A percentile compares a stretch with the other conserved stretches of the same genome.
These are phyloP conservation scores for Streptopelia turtur DNA, from an alignment of 2,797 vertebrate genomes.

Conservation along the genomic window DNA sequence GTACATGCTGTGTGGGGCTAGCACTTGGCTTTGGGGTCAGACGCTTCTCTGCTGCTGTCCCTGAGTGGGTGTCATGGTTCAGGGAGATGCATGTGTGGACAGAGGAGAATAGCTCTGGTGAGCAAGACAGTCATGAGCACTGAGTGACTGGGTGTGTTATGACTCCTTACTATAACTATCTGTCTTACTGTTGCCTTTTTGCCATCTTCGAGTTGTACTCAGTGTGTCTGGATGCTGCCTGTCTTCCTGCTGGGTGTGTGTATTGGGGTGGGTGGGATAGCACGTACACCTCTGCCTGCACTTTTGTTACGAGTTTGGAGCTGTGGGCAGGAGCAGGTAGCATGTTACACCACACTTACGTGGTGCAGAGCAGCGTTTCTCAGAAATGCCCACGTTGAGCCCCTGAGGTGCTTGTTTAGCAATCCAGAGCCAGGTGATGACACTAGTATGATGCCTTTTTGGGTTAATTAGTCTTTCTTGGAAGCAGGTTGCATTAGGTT, in stretches of 20 bases:
- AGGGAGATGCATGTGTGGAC: not conserved
- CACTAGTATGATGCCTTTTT: not conserved
- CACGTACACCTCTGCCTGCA: not conserved
- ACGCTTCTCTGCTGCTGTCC: not conserved
- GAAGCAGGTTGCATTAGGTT: conserved; percentile 7
- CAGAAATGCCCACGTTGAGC: not conserved
- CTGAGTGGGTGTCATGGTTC: not conserved
- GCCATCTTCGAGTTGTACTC: rapidly evolving
- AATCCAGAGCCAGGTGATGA: not conserved
- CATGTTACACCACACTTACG: rapidly evolving
- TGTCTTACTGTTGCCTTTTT: not conserved
- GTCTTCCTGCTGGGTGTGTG: not conserved
- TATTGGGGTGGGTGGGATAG: not conserved
- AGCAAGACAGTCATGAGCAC: not conserved
- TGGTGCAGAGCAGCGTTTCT: not conserved
- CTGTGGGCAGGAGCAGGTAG: not conserved
- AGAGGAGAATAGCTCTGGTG: not conserved
- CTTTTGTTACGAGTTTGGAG: not conserved
- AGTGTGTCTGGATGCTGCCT: not conserved
- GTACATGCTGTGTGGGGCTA: not conserved
- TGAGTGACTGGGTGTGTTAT: not conserved
- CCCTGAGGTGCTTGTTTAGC: not conserved
- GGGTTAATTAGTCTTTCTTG: conserved; percentile 1
- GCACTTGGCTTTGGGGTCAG: not conserved
- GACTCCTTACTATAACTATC: not conserved